phyloP scores from a whole-genome alignment of 2,888 invertebrate species.

The Caenorhabditis panamensis region DNA sequence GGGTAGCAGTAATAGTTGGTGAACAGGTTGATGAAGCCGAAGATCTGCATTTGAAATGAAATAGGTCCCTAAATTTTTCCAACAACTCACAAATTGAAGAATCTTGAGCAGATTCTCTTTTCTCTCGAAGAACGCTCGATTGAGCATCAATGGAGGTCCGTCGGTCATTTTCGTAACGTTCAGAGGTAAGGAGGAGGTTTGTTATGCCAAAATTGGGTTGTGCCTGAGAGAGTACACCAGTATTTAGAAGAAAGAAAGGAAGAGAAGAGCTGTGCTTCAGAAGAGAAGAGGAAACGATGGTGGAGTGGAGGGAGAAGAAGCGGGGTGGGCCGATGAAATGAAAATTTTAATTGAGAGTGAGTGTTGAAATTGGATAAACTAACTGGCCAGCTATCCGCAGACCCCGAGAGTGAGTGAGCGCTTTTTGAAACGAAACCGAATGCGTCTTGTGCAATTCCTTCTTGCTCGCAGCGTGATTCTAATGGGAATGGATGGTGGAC shows the following conservation, averaged over 20 bases:
- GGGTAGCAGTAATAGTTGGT: constrained; percentile 72
- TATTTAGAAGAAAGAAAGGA: constrained; percentile 33
- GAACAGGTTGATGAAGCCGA: constrained; percentile 62
- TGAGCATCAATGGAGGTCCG: constrained; percentile 69
- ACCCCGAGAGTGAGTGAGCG: constrained; percentile 38
- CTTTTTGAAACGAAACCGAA: constrained; percentile 48
- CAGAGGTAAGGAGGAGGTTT: constrained; percentile 14
- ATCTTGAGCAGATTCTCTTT: constrained; percentile 65
- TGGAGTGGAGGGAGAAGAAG: constrained; percentile 13
- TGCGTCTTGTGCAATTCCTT: constrained; percentile 13
- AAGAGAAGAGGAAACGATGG: constrained; percentile 28
- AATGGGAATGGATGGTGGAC: constrained; percentile 36
- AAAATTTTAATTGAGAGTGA: constrained; percentile 64
- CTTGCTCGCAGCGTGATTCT: constrained; percentile 51
- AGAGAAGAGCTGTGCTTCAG: constrained; percentile 31
- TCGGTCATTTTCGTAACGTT: constrained; percentile 52
- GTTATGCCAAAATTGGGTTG: constrained; percentile 50
- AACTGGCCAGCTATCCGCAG: constrained; percentile 45
- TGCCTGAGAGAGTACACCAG: constrained; percentile 51
- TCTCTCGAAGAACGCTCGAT: constrained; percentile 65
- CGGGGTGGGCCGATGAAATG: constrained; percentile 39
- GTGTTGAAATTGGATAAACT: constrained; percentile 63
- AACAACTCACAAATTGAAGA: constrained; percentile 42
- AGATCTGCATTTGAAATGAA: constrained; percentile 48
- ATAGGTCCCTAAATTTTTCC: not conserved